phyloP scores from a whole-genome alignment of 2,113 vertebrate genomes.

The Pseudolaguvia tuberculata region DNA sequence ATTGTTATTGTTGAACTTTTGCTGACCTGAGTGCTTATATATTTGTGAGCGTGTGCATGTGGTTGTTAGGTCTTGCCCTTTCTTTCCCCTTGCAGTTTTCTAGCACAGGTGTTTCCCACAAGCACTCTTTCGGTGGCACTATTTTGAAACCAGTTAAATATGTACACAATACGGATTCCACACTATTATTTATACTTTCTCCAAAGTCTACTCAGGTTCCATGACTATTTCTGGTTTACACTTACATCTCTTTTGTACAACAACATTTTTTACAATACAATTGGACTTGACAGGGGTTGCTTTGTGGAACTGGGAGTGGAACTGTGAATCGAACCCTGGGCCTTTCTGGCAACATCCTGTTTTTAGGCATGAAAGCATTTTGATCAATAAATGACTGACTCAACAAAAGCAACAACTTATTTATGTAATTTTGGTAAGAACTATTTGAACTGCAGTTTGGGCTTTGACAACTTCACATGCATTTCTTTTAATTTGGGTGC shows the following conservation, averaged over 20 bases:
- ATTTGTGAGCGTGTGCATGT: constrained; percentile 1
- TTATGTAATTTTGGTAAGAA: not conserved
- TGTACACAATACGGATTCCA: constrained; percentile 20
- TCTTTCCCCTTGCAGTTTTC: constrained; percentile 17
- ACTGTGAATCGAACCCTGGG: too few species aligned
- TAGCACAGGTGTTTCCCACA: constrained; percentile 54
- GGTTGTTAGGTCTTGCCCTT: not conserved
- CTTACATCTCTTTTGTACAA: too few species aligned
- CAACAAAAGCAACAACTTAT: constrained; percentile 19
- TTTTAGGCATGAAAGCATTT: constrained; percentile 49
- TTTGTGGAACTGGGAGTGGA: too few species aligned
- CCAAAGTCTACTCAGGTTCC: constrained; percentile 6
- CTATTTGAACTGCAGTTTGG: not conserved
- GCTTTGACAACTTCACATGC: not conserved
- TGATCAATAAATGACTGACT: constrained; percentile 31
- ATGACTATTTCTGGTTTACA: constrained; percentile 18
- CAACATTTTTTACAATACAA: too few species aligned
- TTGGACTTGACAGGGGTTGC: too few species aligned
- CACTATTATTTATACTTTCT: constrained; percentile 14
- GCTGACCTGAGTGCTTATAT: not conserved
- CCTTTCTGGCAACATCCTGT: too few species aligned
- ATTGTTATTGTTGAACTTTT: constrained; percentile 21
- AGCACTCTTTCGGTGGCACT: constrained; percentile 52
- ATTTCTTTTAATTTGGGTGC: constrained; percentile 4
- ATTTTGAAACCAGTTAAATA: constrained; percentile 63